Evolutionary conservation across 2,888 invertebrate genomes (phyloP).

Genomic region (Troglohyphantes excavatus): DNA sequence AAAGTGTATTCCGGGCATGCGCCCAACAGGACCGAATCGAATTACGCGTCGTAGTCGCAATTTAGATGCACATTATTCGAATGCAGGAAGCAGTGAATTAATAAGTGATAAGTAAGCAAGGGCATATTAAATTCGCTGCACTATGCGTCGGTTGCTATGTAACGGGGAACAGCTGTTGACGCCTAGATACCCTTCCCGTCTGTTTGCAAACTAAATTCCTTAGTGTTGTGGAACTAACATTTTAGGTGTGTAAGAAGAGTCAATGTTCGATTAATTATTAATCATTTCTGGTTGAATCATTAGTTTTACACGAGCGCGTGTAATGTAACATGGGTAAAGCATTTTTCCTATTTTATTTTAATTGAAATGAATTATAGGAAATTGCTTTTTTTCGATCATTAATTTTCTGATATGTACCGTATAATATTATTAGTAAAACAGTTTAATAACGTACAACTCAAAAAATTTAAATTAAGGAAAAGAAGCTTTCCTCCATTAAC

Average conservation of each 20-base stretch:
- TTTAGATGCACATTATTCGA: background rate
- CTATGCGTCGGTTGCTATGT: slow-evolving; percentile 14
- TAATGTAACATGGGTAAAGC: too few species aligned
- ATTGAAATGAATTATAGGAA: too few species aligned
- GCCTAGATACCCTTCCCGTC: slow-evolving; percentile 13
- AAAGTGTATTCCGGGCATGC: background rate
- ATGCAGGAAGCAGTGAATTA: slow-evolving; percentile 28
- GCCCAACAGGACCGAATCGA: background rate
- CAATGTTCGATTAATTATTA: background rate
- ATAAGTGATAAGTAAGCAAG: slow-evolving; percentile 22
- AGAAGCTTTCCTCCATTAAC: too few species aligned
- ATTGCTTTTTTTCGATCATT: too few species aligned
- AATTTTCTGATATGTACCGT: too few species aligned
- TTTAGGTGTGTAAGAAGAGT: background rate
- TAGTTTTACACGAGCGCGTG: too few species aligned
- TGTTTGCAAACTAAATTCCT: background rate
- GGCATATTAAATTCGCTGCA: slow-evolving; percentile 20
- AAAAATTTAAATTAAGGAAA: too few species aligned
- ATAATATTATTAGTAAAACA: too few species aligned
- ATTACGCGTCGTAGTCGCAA: background rate
- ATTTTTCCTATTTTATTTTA: too few species aligned
- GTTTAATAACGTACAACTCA: too few species aligned
- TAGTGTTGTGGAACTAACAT: background rate
- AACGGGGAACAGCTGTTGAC: background rate
- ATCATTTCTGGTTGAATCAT: background rate